Evolutionary conservation across 2,113 vertebrate species (phyloP).

Genomic region (Vulpes ferrilata): DNA sequence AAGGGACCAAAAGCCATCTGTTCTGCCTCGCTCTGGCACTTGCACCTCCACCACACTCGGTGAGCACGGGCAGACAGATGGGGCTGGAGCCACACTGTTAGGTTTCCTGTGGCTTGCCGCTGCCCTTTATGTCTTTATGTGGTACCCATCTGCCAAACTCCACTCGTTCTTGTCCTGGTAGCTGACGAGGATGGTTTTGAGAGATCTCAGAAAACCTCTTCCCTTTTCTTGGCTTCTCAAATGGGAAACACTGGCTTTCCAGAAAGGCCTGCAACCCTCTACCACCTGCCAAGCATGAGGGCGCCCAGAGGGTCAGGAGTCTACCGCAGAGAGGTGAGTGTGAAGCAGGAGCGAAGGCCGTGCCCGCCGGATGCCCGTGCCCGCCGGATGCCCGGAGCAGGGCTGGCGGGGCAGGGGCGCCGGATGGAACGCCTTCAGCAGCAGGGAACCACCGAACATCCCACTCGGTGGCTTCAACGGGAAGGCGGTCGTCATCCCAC

Average conservation of each 20-base stretch:
- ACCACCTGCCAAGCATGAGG: neutral
- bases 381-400: fast-evolving
- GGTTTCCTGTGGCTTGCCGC: neutral
- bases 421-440: neutral
- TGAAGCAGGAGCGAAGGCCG: neutral
- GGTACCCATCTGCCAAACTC: neutral
- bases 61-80: fast-evolving
- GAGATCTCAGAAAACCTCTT: neutral
- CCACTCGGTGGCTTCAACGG: neutral
- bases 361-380: neutral
- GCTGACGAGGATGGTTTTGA: neutral
- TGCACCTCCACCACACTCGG: fast-evolving
- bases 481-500: neutral
- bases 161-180: neutral
- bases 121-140: neutral
- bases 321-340: neutral
- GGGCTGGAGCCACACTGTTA: fast-evolving
- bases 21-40: neutral
- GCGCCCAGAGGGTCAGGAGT: neutral
- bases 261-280: neutral
- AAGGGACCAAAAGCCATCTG: neutral
- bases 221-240: neutral
- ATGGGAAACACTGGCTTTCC: neutral
- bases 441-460: neutral
- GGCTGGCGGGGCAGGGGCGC: neutral